Evolutionary conservation across 1,140 invertebrate species (phyloP).

Genomic region (Grapholita molesta): DNA sequence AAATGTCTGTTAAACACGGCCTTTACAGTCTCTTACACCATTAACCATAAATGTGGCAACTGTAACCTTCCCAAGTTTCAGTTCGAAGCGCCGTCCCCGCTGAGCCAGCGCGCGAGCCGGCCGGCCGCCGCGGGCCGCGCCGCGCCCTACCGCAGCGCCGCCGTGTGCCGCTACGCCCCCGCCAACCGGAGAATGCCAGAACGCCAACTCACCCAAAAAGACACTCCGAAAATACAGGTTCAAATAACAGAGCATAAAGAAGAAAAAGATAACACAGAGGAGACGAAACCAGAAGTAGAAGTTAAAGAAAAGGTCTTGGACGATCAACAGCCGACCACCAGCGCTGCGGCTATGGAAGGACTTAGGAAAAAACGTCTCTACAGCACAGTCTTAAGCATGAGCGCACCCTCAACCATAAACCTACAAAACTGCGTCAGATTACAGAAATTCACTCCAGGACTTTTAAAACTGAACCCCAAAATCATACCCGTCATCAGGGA

Average conservation of each 20-base stretch:
- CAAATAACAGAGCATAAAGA: constrained; percentile 23
- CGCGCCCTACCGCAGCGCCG: constrained; percentile 57
- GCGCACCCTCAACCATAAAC: constrained; percentile 48
- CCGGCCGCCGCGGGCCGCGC: constrained; percentile 50
- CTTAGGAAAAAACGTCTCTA: constrained; percentile 63
- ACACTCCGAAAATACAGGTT: constrained; percentile 22
- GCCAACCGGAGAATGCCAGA: constrained; percentile 53
- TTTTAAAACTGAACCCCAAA: constrained; percentile 66
- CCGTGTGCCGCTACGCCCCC: constrained; percentile 60
- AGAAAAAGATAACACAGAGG: constrained; percentile 25
- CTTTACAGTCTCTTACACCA: too few species aligned
- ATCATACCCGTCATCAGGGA: constrained; percentile 51
- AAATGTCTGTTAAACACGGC: too few species aligned
- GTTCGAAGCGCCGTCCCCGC: constrained; percentile 54
- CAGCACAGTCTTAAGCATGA: constrained; percentile 69
- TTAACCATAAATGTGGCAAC: neutral
- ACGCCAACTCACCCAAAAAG: constrained; percentile 32
- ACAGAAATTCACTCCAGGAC: constrained; percentile 58
- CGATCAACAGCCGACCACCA: constrained; percentile 52
- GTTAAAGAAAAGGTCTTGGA: constrained; percentile 40
- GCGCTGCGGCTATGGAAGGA: constrained; percentile 47
- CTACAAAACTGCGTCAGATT: constrained; percentile 49
- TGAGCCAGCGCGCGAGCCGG: constrained; percentile 56
- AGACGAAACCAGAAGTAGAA: constrained; percentile 21
- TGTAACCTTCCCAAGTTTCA: constrained; percentile 50